Evolutionary conservation across 2,113 vertebrate species (phyloP).

Genomic region (Passerina amoena): DNA sequence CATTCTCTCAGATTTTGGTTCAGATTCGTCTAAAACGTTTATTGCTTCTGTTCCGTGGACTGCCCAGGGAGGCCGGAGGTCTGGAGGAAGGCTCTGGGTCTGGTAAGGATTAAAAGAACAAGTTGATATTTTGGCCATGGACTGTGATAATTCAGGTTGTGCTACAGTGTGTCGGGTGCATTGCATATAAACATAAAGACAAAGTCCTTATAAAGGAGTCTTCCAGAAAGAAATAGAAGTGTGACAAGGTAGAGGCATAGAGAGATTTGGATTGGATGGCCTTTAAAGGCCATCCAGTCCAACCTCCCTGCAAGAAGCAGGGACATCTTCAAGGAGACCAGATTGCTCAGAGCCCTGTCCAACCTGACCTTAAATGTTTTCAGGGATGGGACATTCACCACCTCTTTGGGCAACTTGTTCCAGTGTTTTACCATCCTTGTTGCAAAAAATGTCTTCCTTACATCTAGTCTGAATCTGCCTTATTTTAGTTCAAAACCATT

Average conservation of each 20-base stretch:
- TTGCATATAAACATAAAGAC: accelerated
- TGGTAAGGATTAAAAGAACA: constrained; percentile 46
- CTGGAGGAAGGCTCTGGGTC: background rate
- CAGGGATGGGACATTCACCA: background rate
- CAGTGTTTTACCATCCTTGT: background rate
- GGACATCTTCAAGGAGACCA: background rate
- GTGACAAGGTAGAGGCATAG: background rate
- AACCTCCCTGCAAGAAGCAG: background rate
- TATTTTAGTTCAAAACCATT: background rate
- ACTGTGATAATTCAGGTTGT: background rate
- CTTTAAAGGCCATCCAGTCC: background rate
- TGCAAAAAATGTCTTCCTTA: background rate
- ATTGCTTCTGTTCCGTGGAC: constrained; percentile 69
- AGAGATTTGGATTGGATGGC: background rate
- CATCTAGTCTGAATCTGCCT: background rate
- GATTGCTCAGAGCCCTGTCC: background rate
- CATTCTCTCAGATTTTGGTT: constrained; percentile 73
- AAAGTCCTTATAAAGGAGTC: background rate
- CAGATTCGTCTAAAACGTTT: constrained; percentile 75
- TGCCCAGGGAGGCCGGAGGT: constrained; percentile 8
- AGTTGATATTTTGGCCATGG: background rate
- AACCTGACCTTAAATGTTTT: background rate
- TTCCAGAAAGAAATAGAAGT: background rate
- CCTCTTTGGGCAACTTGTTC: background rate
- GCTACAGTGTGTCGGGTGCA: background rate